Conservation (phyloP, 2,113 vertebrate species). For the Poeciliopsis retropinna region DNA sequence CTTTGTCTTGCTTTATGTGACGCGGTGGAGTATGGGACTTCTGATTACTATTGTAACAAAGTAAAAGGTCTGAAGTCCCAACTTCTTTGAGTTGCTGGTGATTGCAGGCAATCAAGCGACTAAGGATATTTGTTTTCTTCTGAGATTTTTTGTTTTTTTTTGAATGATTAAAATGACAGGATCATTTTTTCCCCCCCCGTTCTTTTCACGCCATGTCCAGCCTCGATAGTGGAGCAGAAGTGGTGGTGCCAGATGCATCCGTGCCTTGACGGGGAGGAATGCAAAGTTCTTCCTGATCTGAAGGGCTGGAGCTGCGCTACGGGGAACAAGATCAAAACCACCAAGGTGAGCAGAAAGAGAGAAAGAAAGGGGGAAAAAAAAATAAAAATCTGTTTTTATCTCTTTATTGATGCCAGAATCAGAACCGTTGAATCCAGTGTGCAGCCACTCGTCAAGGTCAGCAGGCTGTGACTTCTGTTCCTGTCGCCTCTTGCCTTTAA, state of each 20-base stretch:
- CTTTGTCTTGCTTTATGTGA: too few species aligned
- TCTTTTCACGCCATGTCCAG: conserved; percentile 66
- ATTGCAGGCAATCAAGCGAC: too few species aligned
- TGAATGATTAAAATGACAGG: background rate
- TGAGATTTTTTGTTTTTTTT: background rate
- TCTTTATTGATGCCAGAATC: conserved; percentile 20
- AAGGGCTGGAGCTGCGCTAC: conserved; percentile 98
- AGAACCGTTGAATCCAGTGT: conserved; percentile 46
- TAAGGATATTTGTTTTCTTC: too few species aligned
- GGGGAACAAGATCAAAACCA: conserved; percentile 98
- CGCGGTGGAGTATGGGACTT: too few species aligned
- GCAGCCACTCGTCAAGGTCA: conserved; percentile 53
- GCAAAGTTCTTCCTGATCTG: conserved; percentile 96
- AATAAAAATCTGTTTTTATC: background rate
- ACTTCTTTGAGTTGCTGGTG: too few species aligned
- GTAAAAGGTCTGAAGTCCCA: too few species aligned
- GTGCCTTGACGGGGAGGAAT: conserved; percentile 97
- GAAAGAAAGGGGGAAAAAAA: background rate
- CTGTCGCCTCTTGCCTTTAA: conserved; percentile 30
- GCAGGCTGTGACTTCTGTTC: conserved; percentile 30
- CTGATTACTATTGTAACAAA: too few species aligned
- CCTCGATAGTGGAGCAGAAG: conserved; percentile 98
- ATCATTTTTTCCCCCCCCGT: background rate
- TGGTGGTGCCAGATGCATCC: conserved; percentile 99
- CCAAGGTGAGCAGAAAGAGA: conserved; percentile 82